These are phyloP conservation scores for Drosophila helvetica DNA, from an alignment of 2,888 invertebrate genomes.

Conservation along the genomic window DNA sequence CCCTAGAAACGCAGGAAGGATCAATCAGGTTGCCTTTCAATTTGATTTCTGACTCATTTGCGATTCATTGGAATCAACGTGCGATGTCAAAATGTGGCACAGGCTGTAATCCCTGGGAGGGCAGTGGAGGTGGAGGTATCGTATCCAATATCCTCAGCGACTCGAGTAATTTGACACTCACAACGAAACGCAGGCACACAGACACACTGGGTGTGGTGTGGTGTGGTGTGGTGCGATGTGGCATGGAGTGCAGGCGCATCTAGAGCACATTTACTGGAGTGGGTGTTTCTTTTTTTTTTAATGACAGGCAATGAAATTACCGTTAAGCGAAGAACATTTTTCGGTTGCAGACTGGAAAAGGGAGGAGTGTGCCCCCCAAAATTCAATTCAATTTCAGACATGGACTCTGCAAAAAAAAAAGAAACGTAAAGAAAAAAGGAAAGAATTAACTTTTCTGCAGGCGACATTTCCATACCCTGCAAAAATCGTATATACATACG, in stretches of 20 bases:
- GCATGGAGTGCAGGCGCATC: not conserved
- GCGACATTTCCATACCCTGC: slow-evolving; percentile 1
- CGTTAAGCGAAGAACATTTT: slow-evolving; percentile 51
- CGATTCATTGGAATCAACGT: slow-evolving; percentile 38
- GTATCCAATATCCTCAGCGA: slow-evolving; percentile 29
- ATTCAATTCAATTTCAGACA: slow-evolving; percentile 25
- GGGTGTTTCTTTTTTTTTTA: slow-evolving; percentile 40
- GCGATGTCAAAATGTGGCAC: not conserved
- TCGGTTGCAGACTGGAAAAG: slow-evolving; percentile 5
- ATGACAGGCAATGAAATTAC: slow-evolving; percentile 73
- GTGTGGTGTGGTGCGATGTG: not conserved
- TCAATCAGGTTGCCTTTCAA: not conserved
- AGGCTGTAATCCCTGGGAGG: not conserved
- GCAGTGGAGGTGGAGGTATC: too few relatives aligned
- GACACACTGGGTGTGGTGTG: not conserved
- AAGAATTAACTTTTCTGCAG: slow-evolving; percentile 20
- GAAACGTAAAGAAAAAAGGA: not conserved
- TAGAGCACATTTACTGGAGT: slow-evolving; percentile 1
- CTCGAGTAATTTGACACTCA: slow-evolving; percentile 28
- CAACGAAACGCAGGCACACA: not conserved
- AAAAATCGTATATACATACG: not conserved
- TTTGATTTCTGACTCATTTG: slow-evolving; percentile 42
- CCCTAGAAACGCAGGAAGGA: too few relatives aligned
- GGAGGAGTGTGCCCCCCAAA: not conserved
- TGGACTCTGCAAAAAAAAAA: slow-evolving; percentile 19